Evolutionary conservation across 2,113 vertebrate species (phyloP).

Genomic region (Prunella fulvescens): DNA sequence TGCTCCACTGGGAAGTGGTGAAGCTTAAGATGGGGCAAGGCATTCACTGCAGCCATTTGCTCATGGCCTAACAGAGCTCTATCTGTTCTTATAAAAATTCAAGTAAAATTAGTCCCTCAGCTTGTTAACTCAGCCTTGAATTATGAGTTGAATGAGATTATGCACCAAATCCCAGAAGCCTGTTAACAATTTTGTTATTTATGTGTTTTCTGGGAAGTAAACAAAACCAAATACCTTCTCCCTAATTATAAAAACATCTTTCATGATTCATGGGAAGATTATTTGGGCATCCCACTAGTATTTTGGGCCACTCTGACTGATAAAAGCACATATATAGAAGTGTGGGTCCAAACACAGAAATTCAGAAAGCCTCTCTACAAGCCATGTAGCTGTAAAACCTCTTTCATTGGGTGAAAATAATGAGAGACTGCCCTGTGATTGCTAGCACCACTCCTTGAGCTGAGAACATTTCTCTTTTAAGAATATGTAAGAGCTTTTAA

Average conservation of each 20-base stretch:
- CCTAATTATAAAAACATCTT: not conserved
- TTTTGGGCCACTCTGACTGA: not conserved
- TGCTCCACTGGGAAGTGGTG: not conserved
- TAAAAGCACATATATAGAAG: not conserved
- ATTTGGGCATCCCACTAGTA: not conserved
- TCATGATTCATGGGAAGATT: not conserved
- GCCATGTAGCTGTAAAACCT: not conserved
- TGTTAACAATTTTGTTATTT: not conserved
- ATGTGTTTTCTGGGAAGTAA: not conserved
- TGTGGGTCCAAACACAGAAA: not conserved
- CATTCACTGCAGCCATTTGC: not conserved
- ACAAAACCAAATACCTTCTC: not conserved
- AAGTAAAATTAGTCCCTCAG: not conserved
- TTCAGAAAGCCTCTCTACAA: not conserved
- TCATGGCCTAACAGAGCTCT: not conserved
- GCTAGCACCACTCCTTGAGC: not conserved
- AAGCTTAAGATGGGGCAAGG: not conserved
- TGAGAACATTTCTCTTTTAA: not conserved
- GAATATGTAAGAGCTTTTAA: not conserved
- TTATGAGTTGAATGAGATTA: not conserved
- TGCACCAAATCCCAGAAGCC: not conserved
- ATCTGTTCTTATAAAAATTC: not conserved
- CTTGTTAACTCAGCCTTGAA: not conserved
- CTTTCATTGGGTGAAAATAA: not conserved
- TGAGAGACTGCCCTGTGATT: not conserved